These are phyloP conservation scores for Drosophila phalerata DNA, from an alignment of 2,888 invertebrate genomes.

Conservation along the genomic window DNA sequence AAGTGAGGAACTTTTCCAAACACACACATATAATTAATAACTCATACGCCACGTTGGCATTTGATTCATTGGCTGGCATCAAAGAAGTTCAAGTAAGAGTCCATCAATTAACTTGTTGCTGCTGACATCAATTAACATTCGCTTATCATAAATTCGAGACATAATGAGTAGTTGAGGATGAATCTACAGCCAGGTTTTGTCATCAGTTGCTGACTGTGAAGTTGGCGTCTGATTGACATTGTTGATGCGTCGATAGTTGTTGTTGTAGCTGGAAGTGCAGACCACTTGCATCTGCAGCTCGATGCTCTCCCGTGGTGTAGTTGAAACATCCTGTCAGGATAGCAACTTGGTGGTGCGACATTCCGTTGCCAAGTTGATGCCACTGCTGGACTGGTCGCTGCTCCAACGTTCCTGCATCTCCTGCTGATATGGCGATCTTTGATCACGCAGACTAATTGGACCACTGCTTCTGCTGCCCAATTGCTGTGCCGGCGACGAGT, in stretches of 20 bases:
- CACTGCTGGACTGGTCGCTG: conserved; percentile 35
- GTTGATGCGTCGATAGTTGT: conserved; percentile 64
- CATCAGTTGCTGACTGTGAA: conserved; percentile 42
- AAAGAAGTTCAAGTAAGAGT: conserved; percentile 1
- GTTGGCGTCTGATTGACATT: conserved; percentile 18
- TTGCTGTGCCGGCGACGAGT: conserved; percentile 63
- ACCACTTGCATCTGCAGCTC: conserved; percentile 60
- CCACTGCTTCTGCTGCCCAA: conserved; percentile 37
- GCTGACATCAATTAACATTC: conserved; percentile 15
- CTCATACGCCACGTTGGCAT: conserved; percentile 21
- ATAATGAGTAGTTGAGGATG: neutral
- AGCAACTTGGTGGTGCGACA: conserved; percentile 58
- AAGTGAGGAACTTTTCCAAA: conserved; percentile 1
- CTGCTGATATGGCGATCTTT: conserved; percentile 57
- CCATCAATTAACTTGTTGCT: conserved; percentile 7
- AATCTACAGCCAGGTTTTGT: conserved; percentile 82
- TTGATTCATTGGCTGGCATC: conserved; percentile 1
- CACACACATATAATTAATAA: neutral
- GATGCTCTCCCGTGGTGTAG: conserved; percentile 43
- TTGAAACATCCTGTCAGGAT: conserved; percentile 56
- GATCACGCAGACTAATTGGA: conserved; percentile 35
- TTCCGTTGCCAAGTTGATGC: conserved; percentile 24
- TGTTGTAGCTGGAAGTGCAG: conserved; percentile 57
- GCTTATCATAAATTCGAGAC: conserved; percentile 46
- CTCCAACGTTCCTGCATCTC: conserved; percentile 62